phyloP scores from a whole-genome alignment of 2,888 invertebrate genomes.

The Drosophila sordidapex region DNA sequence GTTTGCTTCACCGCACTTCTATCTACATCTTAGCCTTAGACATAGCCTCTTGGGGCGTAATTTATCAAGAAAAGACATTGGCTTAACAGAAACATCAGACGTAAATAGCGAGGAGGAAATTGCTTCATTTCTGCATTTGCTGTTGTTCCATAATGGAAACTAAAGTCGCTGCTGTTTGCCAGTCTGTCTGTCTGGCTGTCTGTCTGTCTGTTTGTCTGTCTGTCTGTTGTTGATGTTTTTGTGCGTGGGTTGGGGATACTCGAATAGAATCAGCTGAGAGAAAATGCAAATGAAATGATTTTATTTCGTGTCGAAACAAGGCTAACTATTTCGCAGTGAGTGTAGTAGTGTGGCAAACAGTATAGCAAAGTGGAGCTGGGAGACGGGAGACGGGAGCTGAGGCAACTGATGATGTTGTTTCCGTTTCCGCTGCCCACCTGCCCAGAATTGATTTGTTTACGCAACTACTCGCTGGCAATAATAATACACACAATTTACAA shows the following conservation, averaged over 20 bases:
- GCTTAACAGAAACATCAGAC: constrained; percentile 5
- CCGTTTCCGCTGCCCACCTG: constrained; percentile 58
- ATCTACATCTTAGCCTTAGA: neutral
- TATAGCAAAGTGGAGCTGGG: neutral
- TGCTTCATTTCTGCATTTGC: constrained; percentile 32
- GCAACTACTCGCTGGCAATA: constrained; percentile 40
- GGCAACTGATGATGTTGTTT: constrained; percentile 47
- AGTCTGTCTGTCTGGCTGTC: neutral
- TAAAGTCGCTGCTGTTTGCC: constrained; percentile 9
- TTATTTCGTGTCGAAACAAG: constrained; percentile 45
- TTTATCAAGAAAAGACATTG: constrained; percentile 20
- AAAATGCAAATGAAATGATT: constrained; percentile 66
- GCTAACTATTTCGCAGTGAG: constrained; percentile 19
- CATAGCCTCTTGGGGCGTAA: constrained; percentile 2
- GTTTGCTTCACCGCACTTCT: constrained; percentile 1
- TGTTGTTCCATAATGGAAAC: constrained; percentile 10
- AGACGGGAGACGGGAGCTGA: neutral
- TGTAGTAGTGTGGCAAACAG: constrained; percentile 1
- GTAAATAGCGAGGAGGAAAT: constrained; percentile 27
- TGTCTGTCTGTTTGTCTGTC: neutral
- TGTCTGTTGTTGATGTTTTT: constrained; percentile 1
- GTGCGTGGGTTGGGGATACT: neutral
- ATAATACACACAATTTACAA: constrained; percentile 40
- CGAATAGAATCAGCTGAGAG: constrained; percentile 2
- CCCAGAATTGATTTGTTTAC: constrained; percentile 37